Conservation (phyloP, 2,888 invertebrate species). For the Yponomeuta malinellus region DNA sequence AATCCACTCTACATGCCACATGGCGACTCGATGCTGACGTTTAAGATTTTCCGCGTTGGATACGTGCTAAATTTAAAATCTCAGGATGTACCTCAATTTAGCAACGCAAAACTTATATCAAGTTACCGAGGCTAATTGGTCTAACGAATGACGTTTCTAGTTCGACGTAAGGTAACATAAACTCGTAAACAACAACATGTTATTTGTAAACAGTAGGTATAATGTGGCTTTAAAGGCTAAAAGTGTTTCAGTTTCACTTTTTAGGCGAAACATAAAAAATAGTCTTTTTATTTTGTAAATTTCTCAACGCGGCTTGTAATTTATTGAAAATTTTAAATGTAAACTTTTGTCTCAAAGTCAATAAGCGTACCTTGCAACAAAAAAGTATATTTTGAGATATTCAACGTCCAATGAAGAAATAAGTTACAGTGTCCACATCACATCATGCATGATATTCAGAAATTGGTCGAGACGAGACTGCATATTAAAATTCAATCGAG, state of each 20-base stretch:
- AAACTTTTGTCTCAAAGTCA: background rate
- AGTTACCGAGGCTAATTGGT: background rate
- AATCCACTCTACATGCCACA: constrained; percentile 41
- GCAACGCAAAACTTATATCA: constrained; percentile 9
- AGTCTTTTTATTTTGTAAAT: background rate
- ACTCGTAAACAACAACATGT: background rate
- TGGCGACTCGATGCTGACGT: constrained; percentile 50
- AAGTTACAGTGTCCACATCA: background rate
- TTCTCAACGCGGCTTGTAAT: background rate
- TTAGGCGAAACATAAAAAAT: no score
- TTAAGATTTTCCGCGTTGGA: constrained; percentile 41
- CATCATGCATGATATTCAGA: background rate
- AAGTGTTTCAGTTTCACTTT: no score
- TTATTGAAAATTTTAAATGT: background rate
- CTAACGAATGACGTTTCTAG: background rate
- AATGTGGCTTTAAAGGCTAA: no score
- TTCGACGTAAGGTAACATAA: no score
- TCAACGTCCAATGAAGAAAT: constrained; percentile 3
- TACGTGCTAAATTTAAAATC: constrained; percentile 17
- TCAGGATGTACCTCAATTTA: constrained; percentile 6
- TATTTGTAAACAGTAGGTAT: background rate
- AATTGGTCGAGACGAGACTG: background rate
- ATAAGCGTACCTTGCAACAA: background rate
- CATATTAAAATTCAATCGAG: constrained; percentile 28
- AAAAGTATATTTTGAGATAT: background rate